Conservation (phyloP, 2,113 vertebrate species). For the Bubalus kerabau region DNA sequence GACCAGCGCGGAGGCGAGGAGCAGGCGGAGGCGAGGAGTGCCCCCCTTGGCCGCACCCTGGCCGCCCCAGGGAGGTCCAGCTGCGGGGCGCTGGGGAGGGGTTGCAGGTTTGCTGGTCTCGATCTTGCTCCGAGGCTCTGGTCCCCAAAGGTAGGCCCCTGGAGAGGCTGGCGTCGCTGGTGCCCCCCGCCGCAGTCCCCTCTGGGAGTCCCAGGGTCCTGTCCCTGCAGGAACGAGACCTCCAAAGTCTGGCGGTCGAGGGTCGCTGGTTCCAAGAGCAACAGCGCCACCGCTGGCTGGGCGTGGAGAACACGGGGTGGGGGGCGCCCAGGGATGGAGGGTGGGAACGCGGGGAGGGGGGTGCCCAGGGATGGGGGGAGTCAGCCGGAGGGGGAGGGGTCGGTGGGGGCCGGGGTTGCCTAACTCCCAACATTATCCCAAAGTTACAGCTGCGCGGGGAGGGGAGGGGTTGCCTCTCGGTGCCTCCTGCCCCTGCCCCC, state of each 20-base stretch:
- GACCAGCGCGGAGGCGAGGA: neutral
- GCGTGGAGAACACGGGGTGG: constrained; percentile 39
- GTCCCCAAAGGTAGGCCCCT: neutral
- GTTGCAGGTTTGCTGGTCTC: neutral
- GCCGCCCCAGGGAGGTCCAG: neutral
- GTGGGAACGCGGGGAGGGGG: fast-evolving
- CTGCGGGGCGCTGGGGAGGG: too few relatives aligned
- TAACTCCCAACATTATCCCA: neutral
- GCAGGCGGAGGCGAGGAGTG: neutral
- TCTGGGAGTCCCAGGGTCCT: neutral
- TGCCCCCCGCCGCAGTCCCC: neutral
- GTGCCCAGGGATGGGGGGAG: too few relatives aligned
- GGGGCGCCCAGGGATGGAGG: too few relatives aligned
- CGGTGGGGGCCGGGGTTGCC: neutral
- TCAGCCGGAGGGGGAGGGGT: fast-evolving
- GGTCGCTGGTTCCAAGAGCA: constrained; percentile 73
- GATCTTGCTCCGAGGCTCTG: fast-evolving
- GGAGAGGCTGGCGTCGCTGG: neutral
- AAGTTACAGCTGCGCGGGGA: neutral
- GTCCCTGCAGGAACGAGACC: neutral
- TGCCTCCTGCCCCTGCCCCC: too few relatives aligned
- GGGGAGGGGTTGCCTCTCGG: neutral
- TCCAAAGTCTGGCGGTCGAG: fast-evolving
- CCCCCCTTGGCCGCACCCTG: neutral
- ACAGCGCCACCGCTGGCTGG: constrained; percentile 79